A percentile compares a stretch with the other conserved stretches of the same genome.
Evolutionary conservation across 2,113 vertebrate species (phyloP).

Genomic region (Noctilio leporinus): DNA sequence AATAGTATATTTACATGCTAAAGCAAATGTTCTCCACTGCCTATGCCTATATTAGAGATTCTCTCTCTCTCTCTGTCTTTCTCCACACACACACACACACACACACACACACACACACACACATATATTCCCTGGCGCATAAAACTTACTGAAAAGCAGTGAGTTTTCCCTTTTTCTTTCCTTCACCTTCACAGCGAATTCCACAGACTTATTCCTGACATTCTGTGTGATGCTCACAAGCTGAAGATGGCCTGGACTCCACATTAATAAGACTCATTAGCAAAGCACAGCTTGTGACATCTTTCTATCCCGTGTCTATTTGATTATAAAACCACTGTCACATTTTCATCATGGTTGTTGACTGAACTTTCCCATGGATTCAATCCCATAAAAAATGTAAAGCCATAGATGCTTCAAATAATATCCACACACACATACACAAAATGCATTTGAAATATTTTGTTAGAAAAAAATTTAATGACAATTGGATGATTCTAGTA

Average conservation of each 20-base stretch:
- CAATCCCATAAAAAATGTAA: neutral
- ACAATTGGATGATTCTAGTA: neutral
- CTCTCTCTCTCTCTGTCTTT: too few species aligned
- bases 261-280: accelerated
- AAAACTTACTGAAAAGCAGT: neutral
- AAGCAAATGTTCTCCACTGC: neutral
- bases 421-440: neutral
- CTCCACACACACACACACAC: too few species aligned
- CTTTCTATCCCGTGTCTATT: neutral
- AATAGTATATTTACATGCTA: neutral
- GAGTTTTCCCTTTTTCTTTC: neutral
- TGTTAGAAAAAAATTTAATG: neutral
- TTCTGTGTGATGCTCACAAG: neutral
- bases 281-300: neutral
- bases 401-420: neutral
- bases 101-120: neutral
- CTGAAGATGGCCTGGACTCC: neutral
- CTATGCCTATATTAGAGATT: neutral
- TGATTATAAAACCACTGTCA: neutral
- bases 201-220: neutral
- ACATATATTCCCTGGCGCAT: too few species aligned
- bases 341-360: neutral
- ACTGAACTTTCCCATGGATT: neutral
- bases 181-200: neutral
- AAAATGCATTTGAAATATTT: neutral